A percentile compares a stretch with the other conserved stretches of the same genome.
Evolutionary conservation across 2,113 vertebrate species (phyloP).

Genomic region (Mesitornis unicolor): DNA sequence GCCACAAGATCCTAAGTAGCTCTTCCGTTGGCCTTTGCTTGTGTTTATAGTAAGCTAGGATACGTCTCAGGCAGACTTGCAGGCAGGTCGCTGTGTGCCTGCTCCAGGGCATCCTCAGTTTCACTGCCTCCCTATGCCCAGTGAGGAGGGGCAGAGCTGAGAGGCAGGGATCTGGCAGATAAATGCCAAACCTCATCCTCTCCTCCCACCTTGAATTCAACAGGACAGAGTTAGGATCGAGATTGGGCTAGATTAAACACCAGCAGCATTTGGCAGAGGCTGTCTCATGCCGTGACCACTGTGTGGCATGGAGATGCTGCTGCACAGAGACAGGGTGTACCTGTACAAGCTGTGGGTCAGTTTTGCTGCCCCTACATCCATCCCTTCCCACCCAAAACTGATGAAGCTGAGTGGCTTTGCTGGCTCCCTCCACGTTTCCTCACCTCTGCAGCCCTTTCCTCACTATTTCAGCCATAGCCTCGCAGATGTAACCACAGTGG

Average conservation of each 20-base stretch:
- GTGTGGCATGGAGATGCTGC: neutral
- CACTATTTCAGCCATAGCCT: neutral
- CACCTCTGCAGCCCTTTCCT: neutral
- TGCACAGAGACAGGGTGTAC: neutral
- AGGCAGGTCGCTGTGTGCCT: neutral
- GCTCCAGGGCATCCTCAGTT: neutral
- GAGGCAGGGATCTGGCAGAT: neutral
- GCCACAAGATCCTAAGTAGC: neutral
- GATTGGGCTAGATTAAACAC: neutral
- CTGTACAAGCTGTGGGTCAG: neutral
- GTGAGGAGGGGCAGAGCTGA: neutral
- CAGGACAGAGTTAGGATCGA: neutral
- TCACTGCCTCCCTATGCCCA: neutral
- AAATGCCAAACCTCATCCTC: neutral
- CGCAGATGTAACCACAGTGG: neutral
- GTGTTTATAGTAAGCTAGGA: neutral
- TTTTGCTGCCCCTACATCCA: neutral
- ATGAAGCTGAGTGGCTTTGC: neutral
- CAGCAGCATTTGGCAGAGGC: neutral
- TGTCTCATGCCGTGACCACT: neutral
- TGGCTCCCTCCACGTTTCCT: neutral
- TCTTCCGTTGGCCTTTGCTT: neutral
- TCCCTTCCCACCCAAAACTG: accelerated
- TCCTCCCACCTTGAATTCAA: neutral
- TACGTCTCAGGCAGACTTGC: accelerated